Evolutionary conservation across 1,140 invertebrate genomes (phyloP).

Genomic region (Globodera ellingtonae): DNA sequence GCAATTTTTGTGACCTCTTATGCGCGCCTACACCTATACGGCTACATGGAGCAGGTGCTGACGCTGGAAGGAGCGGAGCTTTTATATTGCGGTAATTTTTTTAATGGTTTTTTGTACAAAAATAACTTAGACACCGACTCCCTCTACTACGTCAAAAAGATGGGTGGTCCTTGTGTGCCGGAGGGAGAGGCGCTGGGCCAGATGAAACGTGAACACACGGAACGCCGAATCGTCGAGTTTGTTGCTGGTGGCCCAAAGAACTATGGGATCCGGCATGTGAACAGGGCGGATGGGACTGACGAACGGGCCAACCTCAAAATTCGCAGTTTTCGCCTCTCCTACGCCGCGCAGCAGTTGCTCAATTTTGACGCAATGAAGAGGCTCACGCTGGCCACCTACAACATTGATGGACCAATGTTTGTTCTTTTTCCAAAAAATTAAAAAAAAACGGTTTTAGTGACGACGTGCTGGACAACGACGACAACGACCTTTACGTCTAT

Average conservation of each 20-base stretch:
- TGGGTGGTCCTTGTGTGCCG: background rate
- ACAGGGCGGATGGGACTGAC: background rate
- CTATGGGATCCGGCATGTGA: background rate
- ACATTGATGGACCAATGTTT: conserved; percentile 14
- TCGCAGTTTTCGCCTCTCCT: conserved; percentile 5
- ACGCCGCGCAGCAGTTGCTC: conserved; percentile 4
- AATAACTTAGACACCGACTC: too few relatives aligned
- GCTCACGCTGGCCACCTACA: background rate
- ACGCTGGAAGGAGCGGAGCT: background rate
- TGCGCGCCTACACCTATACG: too few relatives aligned
- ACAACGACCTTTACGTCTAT: background rate
- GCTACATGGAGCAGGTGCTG: background rate
- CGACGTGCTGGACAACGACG: background rate
- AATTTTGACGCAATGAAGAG: conserved; percentile 7
- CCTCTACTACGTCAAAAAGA: background rate
- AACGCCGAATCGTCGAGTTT: background rate
- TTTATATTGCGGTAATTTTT: too few relatives aligned
- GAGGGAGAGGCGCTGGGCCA: conserved; percentile 14
- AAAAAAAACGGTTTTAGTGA: background rate
- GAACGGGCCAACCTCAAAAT: background rate
- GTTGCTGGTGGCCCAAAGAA: background rate
- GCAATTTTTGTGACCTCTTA: too few relatives aligned
- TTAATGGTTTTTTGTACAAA: too few relatives aligned
- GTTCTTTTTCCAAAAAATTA: background rate
- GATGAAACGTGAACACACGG: conserved; percentile 10